Percentiles rank a stretch among this genome's conserved stretches.
phyloP scores from a whole-genome alignment of 2,797 vertebrate genomes.

The Spinus pinus region DNA sequence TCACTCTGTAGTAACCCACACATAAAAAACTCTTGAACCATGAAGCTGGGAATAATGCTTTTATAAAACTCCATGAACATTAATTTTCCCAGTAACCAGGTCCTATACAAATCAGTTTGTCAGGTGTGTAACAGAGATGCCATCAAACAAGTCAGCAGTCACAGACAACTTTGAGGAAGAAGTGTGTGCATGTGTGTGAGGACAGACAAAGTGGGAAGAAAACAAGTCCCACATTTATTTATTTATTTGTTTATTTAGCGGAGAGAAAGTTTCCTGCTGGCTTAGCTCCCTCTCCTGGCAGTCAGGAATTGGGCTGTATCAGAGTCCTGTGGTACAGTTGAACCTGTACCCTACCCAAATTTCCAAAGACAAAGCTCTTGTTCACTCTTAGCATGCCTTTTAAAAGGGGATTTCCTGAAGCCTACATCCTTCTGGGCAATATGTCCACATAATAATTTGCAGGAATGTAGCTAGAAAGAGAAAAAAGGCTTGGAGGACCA shows the following conservation, averaged over 20 bases:
- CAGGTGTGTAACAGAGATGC: fast-evolving
- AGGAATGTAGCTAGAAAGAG: not conserved
- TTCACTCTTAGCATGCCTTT: not conserved
- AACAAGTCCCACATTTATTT: not conserved
- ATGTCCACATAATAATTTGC: not conserved
- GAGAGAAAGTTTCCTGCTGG: not conserved
- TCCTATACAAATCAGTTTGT: not conserved
- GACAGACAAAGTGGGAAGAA: not conserved
- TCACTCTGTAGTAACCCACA: not conserved
- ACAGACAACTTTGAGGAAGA: not conserved
- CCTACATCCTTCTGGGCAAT: not conserved
- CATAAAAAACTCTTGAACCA: not conserved
- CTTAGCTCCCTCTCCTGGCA: slow-evolving; percentile 49
- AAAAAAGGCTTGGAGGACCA: not conserved
- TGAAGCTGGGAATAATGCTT: not conserved
- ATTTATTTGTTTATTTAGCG: not conserved
- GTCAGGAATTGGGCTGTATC: not conserved
- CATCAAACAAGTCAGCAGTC: not conserved
- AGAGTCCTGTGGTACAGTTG: not conserved
- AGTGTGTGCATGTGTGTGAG: not conserved
- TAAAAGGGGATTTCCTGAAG: not conserved
- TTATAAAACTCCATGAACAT: not conserved
- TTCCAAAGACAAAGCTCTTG: not conserved
- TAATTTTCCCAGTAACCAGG: not conserved
- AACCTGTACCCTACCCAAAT: not conserved